Evolutionary conservation across 2,113 vertebrate species (phyloP).

Genomic region (Coryphaenoides rupestris): DNA sequence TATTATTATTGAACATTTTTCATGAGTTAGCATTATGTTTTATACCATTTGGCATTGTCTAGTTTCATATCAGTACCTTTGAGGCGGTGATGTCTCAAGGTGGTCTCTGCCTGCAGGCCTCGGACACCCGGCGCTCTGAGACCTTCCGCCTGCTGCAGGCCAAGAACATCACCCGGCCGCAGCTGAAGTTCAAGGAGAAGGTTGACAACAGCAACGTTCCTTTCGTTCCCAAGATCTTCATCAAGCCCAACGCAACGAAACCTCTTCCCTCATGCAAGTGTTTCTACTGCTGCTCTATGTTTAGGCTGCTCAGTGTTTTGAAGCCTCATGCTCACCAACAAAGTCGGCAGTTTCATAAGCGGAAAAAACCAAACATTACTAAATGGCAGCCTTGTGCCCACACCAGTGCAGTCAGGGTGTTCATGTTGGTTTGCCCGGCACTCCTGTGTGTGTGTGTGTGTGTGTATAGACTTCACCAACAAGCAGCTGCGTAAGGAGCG

Average conservation of each 20-base stretch:
- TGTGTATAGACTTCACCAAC: constrained; percentile 75
- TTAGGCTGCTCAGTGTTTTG: too few relatives aligned
- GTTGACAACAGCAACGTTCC: constrained; percentile 96
- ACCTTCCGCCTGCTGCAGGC: constrained; percentile 91
- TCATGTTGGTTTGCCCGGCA: too few relatives aligned
- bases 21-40: too few relatives aligned
- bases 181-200: constrained; percentile 91
- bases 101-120: constrained; percentile 63
- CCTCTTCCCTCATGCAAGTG: constrained; percentile 86
- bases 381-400: too few relatives aligned
- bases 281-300: too few relatives aligned
- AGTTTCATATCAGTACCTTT: not conserved
- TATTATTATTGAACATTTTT: too few relatives aligned
- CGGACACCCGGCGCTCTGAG: constrained; percentile 71
- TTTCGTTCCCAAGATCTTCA: constrained; percentile 88
- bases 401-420: too few relatives aligned
- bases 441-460: not conserved
- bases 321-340: too few relatives aligned
- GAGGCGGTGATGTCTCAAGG: too few relatives aligned
- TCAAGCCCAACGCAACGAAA: constrained; percentile 90
- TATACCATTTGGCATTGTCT: not conserved
- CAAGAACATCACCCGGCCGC: constrained; percentile 89
- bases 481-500: constrained; percentile 80
- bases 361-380: too few relatives aligned
- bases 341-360: too few relatives aligned